phyloP scores from a whole-genome alignment of 1,140 invertebrate species.

The Acromyrmex charruanus region DNA sequence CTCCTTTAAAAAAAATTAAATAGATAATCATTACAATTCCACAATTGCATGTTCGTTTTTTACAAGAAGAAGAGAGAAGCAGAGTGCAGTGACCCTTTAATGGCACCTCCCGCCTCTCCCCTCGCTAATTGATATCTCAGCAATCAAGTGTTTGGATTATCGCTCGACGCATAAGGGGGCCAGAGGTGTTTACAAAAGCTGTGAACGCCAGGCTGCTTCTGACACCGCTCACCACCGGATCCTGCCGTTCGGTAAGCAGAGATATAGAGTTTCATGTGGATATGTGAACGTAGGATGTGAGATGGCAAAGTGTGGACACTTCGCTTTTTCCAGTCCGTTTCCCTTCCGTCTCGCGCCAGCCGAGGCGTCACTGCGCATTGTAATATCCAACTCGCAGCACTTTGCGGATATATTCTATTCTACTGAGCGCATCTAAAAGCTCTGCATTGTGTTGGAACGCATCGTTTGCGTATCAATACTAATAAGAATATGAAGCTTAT shows the following conservation, averaged over 20 bases:
- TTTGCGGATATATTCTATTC: conserved; percentile 18
- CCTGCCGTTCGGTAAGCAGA: conserved; percentile 61
- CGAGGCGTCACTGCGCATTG: conserved; percentile 52
- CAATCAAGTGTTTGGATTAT: conserved; percentile 86
- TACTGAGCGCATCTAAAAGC: conserved; percentile 14
- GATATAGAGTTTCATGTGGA: conserved; percentile 79
- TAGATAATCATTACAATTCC: background rate
- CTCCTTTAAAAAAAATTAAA: background rate
- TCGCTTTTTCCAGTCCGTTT: conserved; percentile 30
- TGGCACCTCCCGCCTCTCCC: conserved; percentile 34
- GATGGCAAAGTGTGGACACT: conserved; percentile 3
- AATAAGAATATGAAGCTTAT: background rate
- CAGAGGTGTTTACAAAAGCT: conserved; percentile 83
- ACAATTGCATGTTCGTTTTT: background rate
- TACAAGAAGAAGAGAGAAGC: background rate
- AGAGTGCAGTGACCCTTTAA: conserved; percentile 44
- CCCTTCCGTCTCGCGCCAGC: conserved; percentile 18
- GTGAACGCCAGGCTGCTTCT: conserved; percentile 82
- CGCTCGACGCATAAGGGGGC: conserved; percentile 63
- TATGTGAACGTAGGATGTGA: background rate
- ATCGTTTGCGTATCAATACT: background rate
- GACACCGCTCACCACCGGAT: conserved; percentile 70
- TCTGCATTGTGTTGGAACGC: background rate
- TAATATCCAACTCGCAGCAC: conserved; percentile 44
- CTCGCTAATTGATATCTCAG: conserved; percentile 85